Conservation (phyloP, 2,888 invertebrate genomes). For the Mechanitis mazaeus region DNA sequence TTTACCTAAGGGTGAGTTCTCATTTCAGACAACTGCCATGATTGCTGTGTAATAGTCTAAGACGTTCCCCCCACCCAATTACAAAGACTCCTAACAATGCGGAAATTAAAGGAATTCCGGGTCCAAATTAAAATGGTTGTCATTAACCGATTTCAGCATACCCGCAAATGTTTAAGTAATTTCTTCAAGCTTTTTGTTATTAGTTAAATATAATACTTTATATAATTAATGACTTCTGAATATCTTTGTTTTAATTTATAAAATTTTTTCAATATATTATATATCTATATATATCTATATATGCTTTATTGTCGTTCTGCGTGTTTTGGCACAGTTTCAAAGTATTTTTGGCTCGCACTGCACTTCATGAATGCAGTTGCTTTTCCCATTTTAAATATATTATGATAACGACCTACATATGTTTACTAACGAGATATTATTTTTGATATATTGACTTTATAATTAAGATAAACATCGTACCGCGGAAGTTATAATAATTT, state of each 20-base stretch:
- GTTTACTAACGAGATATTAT: constrained; percentile 18
- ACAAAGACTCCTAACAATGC: constrained; percentile 23
- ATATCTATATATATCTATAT: constrained; percentile 19
- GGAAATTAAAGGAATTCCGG: constrained; percentile 32
- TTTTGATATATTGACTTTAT: constrained; percentile 6
- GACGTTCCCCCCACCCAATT: constrained; percentile 36
- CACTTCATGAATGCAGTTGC: constrained; percentile 64
- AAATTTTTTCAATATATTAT: background rate
- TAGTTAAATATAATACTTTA: no score
- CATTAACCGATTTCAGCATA: constrained; percentile 53
- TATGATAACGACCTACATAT: constrained; percentile 38
- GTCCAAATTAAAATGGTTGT: constrained; percentile 44
- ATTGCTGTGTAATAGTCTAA: constrained; percentile 66
- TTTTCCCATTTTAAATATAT: constrained; percentile 50
- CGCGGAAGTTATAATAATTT: background rate
- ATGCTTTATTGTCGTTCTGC: constrained; percentile 56
- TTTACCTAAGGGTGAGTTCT: constrained; percentile 73
- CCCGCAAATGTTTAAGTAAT: constrained; percentile 20
- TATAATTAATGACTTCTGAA: no score
- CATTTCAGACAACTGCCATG: constrained; percentile 73
- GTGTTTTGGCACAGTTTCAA: constrained; percentile 69
- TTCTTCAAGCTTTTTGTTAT: constrained; percentile 7
- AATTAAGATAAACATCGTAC: background rate
- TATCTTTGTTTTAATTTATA: background rate
- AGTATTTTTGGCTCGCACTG: constrained; percentile 69